phyloP scores from a whole-genome alignment of 2,797 vertebrate genomes.

The Rhadinocentrus ornatus region DNA sequence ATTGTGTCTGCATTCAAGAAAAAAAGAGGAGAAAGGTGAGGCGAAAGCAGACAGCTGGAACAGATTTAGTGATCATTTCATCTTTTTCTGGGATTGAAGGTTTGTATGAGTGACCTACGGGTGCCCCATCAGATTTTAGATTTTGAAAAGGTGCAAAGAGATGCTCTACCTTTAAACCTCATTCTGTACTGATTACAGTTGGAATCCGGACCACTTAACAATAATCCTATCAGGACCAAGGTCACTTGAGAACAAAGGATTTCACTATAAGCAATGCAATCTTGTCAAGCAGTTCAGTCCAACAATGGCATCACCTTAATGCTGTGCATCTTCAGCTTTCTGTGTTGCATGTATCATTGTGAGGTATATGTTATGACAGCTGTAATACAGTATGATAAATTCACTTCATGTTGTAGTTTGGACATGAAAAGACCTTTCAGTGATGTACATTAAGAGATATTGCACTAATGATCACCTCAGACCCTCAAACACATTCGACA shows the following conservation, averaged over 20 bases:
- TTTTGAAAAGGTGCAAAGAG: constrained; percentile 36
- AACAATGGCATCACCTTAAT: constrained; percentile 41
- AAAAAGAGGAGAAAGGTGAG: constrained; percentile 18
- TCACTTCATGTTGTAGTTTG: constrained; percentile 42
- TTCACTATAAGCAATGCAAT: constrained; percentile 61
- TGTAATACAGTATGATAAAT: constrained; percentile 48
- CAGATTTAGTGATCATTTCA: constrained; percentile 11
- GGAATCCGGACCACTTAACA: constrained; percentile 39
- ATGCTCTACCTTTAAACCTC: constrained; percentile 23
- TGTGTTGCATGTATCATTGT: constrained; percentile 54
- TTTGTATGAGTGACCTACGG: constrained; percentile 35
- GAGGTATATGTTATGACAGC: constrained; percentile 63
- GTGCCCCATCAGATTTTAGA: constrained; percentile 12
- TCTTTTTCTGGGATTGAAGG: constrained; percentile 27
- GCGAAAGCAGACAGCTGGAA: constrained; percentile 29
- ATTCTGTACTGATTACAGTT: constrained; percentile 11
- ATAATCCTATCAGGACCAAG: constrained; percentile 63
- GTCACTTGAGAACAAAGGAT: constrained; percentile 76
- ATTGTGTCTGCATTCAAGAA: constrained; percentile 39
- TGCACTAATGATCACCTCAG: constrained; percentile 57
- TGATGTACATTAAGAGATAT: constrained; percentile 57
- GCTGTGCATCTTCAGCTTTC: constrained; percentile 44
- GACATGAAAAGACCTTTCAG: constrained; percentile 36
- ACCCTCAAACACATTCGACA: constrained; percentile 43
- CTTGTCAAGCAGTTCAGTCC: constrained; percentile 34